phyloP scores from a whole-genome alignment of 1,140 invertebrate genomes.

The Matsumurasca onukii region DNA sequence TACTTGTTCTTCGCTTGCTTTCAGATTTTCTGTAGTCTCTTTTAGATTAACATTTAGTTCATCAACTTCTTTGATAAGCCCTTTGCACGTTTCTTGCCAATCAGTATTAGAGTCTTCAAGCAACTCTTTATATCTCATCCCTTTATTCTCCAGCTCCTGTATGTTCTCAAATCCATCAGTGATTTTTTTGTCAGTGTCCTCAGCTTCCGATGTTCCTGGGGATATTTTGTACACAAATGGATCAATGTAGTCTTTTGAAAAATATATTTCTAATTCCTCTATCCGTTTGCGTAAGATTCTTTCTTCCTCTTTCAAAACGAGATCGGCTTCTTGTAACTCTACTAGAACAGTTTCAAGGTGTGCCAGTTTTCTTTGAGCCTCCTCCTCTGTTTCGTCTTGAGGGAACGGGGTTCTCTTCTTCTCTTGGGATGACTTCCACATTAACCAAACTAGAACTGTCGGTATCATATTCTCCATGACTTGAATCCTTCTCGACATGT shows the following conservation, averaged over 20 bases:
- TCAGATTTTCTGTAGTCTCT: not conserved
- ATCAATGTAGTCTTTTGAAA: not conserved
- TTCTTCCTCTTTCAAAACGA: slow-evolving; percentile 5
- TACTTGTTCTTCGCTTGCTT: not conserved
- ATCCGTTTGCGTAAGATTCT: not conserved
- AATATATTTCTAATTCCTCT: not conserved
- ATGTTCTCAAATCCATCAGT: not conserved
- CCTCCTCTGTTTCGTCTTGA: not conserved
- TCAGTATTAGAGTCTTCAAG: not conserved
- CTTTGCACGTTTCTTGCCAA: not conserved
- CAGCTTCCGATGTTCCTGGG: not conserved
- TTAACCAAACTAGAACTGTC: slow-evolving; percentile 4
- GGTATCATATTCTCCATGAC: not conserved
- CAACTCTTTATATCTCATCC: not conserved
- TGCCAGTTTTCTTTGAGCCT: not conserved
- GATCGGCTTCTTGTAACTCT: slow-evolving; percentile 1
- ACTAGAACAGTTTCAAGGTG: not conserved
- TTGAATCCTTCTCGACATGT: not conserved
- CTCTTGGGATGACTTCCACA: slow-evolving; percentile 9
- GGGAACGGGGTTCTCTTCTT: not conserved
- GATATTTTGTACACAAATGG: not conserved
- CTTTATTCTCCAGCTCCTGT: not conserved
- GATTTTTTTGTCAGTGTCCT: not conserved
- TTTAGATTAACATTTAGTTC: not conserved
- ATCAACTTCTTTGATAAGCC: not conserved